Percentiles rank a stretch among this genome's conserved stretches.
These are phyloP conservation scores for Amazona finschi DNA, from an alignment of 2,797 vertebrate species.

Conservation along the genomic window DNA sequence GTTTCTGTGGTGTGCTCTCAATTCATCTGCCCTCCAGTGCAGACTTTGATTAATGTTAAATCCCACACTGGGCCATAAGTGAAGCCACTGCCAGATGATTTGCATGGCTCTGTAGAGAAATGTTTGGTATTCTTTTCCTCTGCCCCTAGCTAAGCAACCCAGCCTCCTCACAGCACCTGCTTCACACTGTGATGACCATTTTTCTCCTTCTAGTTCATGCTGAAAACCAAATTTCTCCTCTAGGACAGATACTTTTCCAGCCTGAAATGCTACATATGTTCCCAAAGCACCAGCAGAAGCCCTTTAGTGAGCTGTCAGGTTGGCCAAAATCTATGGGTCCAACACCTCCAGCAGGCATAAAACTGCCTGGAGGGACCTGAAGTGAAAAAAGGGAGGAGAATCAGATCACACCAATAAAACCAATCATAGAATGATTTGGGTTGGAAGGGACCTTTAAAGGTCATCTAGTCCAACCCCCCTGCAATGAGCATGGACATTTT, in stretches of 20 bases:
- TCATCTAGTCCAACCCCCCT: background rate
- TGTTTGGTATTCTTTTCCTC: background rate
- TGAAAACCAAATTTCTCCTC: slow-evolving; percentile 19
- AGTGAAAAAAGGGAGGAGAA: background rate
- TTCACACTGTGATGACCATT: background rate
- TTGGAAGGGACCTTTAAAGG: background rate
- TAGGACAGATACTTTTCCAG: background rate
- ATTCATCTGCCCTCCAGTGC: background rate
- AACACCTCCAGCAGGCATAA: background rate
- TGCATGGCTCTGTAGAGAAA: background rate
- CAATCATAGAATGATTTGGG: background rate
- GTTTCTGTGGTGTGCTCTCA: background rate
- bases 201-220: background rate
- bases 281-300: background rate
- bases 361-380: background rate
- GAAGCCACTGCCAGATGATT: background rate
- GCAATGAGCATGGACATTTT: background rate
- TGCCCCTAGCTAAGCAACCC: background rate
- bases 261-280: slow-evolving; percentile 15
- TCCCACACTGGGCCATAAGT: background rate
- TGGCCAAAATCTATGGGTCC: background rate
- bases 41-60: background rate
- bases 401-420: background rate
- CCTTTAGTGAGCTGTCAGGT: background rate
- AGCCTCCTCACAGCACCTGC: background rate